Percentiles rank a stretch among this genome's conserved stretches.
Evolutionary conservation across 1,140 invertebrate genomes (phyloP).

Genomic region (Wasmannia auropunctata): DNA sequence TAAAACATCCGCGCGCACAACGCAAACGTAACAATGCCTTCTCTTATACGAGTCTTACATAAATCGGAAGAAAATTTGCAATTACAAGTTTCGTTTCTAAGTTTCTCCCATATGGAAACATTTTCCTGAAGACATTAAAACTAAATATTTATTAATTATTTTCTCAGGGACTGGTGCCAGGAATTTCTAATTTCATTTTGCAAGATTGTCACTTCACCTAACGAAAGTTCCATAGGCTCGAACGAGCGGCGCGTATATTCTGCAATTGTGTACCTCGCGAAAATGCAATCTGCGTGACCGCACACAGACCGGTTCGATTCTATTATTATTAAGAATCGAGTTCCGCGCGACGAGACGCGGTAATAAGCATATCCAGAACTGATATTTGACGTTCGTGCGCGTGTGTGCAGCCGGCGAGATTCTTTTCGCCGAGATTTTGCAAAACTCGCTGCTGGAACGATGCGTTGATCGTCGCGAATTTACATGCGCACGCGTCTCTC

Average conservation of each 20-base stretch:
- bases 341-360: conserved; percentile 13
- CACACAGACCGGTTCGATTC: conserved; percentile 25
- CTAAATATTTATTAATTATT: conserved; percentile 8
- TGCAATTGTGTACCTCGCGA: neutral
- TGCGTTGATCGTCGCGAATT: conserved; percentile 64
- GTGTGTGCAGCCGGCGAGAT: neutral
- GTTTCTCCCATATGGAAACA: neutral
- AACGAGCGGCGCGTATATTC: conserved; percentile 5
- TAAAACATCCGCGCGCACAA: conserved; percentile 7
- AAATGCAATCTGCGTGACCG: conserved; percentile 36
- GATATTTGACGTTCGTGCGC: neutral
- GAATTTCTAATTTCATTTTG: neutral
- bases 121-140: neutral
- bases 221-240: neutral
- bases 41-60: conserved; percentile 21
- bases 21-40: conserved; percentile 11
- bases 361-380: neutral
- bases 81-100: conserved; percentile 19
- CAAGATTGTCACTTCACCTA: conserved; percentile 4
- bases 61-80: conserved; percentile 26
- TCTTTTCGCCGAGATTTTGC: conserved; percentile 58
- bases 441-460: conserved; percentile 50
- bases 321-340: conserved; percentile 52
- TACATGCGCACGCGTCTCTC: conserved; percentile 31
- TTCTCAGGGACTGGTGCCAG: neutral